Base-by-base conservation (phyloP, 2,113 vertebrate genomes). In the Megaceryle maxima region DNA sequence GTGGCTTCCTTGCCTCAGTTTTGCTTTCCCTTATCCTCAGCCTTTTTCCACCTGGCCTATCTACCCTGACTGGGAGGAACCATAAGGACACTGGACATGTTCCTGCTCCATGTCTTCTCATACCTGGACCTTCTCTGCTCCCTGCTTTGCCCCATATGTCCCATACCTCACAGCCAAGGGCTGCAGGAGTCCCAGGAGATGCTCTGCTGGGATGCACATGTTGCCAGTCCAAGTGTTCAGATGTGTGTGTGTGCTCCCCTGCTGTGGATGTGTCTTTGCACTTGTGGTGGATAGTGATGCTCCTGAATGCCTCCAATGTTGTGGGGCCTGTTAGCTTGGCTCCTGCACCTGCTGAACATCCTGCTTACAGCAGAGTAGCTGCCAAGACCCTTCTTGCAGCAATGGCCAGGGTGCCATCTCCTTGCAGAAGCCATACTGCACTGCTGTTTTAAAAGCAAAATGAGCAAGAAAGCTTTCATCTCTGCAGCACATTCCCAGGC, bases 281-380 rank as follows among this genome's bases (percentile, higher is more conserved):
- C 29, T 59, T 29, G 10, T 0, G 3, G 59, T 13, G n/a, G 59
- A 8, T 9, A 11, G 4, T 5, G 75, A 46, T 81, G 43, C 33
- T 68, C 37, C 74, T 22, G 31, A 0, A 2, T 50, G 17, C 17
- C n/a, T 67, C 26, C 0, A 2, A 48, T 0, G 0, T 2, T n/a
- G 29, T 33, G 3, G 43, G 59, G 28, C 14, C n/a, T 17, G 15
- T 28, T 22, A 11, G 24, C 44, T 31, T 6, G 43, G 22, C 39
- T 48, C n/a, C 59, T 26, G 55, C 1, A 1, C 22, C 59, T 37
- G 31, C 57, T 31, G 60, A 83, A 24, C 44, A 29, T 14, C 82
- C 64, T 12, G 15, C 55, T 83, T 2, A 1, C 24, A 31, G 31
- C 19, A 44, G 35, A 56, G 60, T 46, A 51, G 35, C 35, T 44